phyloP scores from a whole-genome alignment of 2,888 invertebrate genomes.

The Petrophora chlorosata region DNA sequence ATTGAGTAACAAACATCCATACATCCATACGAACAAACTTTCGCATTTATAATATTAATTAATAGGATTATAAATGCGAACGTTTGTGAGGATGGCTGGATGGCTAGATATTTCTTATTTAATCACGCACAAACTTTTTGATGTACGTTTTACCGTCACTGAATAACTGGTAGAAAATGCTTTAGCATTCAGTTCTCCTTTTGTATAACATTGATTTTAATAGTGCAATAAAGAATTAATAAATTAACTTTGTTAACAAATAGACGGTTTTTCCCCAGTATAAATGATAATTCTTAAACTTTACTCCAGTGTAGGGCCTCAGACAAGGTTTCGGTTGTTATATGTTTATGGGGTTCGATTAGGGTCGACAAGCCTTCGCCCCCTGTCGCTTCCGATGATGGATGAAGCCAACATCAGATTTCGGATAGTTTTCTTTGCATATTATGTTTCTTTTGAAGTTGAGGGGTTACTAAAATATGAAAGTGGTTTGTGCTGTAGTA shows the following conservation, averaged over 20 bases:
- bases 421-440: conserved; percentile 71
- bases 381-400: conserved; percentile 73
- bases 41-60: too few species aligned
- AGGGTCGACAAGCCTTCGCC: conserved; percentile 77
- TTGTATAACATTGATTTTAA: too few species aligned
- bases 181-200: too few species aligned
- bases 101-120: too few species aligned
- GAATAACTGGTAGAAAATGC: too few species aligned
- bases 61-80: too few species aligned
- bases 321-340: conserved; percentile 40
- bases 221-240: not conserved
- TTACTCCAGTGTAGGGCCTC: conserved; percentile 29
- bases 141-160: too few species aligned
- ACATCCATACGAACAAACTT: too few species aligned
- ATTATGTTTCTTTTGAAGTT: conserved; percentile 53
- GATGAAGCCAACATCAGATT: conserved; percentile 75
- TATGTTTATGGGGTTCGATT: conserved; percentile 72
- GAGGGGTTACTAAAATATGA: conserved; percentile 45
- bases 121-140: too few species aligned
- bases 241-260: not conserved
- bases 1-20: too few species aligned
- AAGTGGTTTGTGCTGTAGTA: not conserved
- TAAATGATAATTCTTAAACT: conserved; percentile 9
- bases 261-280: not conserved
- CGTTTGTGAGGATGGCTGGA: too few species aligned